Evolutionary conservation across 2,888 invertebrate genomes (phyloP).

Genomic region (Drosophila setosimentum): DNA sequence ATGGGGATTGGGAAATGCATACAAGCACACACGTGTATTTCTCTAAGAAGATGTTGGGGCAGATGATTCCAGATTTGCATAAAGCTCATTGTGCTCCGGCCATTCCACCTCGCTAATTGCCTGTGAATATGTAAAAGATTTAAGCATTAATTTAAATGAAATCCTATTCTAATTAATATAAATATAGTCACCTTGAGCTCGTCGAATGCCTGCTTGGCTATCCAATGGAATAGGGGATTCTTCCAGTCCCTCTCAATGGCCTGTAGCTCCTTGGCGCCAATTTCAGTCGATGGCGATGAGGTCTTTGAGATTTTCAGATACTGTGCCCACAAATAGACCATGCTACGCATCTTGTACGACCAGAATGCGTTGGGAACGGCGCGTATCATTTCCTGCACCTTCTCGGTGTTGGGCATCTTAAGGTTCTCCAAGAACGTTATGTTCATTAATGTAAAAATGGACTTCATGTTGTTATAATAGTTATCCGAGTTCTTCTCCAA

Average conservation of each 20-base stretch:
- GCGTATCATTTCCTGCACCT: conserved; percentile 65
- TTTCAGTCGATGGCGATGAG: conserved; percentile 39
- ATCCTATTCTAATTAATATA: background rate
- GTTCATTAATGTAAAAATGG: conserved; percentile 66
- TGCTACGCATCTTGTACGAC: conserved; percentile 64
- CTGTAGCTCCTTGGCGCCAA: conserved; percentile 50
- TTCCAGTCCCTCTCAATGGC: conserved; percentile 62
- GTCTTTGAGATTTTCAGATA: conserved; percentile 54
- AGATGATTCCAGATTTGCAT: conserved; percentile 36
- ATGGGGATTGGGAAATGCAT: conserved; percentile 46
- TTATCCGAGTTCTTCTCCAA: conserved; percentile 63
- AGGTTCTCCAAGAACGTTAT: conserved; percentile 64
- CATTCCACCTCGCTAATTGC: conserved; percentile 70
- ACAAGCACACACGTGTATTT: conserved; percentile 15
- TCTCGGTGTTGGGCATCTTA: conserved; percentile 42
- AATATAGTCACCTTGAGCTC: conserved; percentile 57
- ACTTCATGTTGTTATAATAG: conserved; percentile 65
- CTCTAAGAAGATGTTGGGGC: conserved; percentile 25
- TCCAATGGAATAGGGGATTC: conserved; percentile 65
- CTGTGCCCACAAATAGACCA: conserved; percentile 66
- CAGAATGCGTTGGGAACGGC: conserved; percentile 61
- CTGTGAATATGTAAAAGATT: conserved; percentile 35
- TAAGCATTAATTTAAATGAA: background rate
- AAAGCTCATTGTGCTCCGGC: conserved; percentile 60
- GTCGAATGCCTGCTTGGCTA: conserved; percentile 60